Percentiles rank a stretch among this genome's conserved stretches.
phyloP scores from a whole-genome alignment of 2,113 vertebrate genomes.

The Dipodomys stephensi region DNA sequence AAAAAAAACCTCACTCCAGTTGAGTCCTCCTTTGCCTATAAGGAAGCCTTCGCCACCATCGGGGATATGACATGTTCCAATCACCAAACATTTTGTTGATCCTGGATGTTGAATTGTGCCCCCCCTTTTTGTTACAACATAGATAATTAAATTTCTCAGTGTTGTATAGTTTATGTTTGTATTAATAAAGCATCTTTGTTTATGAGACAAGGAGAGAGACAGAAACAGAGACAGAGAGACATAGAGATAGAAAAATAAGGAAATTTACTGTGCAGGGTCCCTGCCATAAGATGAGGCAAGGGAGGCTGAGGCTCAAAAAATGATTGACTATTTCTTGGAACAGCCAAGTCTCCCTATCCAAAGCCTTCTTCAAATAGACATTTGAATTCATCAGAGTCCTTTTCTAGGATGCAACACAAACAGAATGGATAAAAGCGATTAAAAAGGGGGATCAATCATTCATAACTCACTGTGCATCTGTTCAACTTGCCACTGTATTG shows the following conservation, averaged over 20 bases:
- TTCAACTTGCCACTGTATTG: background rate
- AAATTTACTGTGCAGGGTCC: background rate
- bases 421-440: background rate
- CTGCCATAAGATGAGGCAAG: background rate
- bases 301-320: background rate
- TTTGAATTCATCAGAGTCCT: conserved; percentile 8
- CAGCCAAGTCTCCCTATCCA: background rate
- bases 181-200: background rate
- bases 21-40: conserved; percentile 79
- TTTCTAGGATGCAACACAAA: conserved; percentile 44
- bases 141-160: conserved; percentile 57
- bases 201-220: background rate
- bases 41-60: conserved; percentile 69
- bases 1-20: conserved; percentile 74
- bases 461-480: background rate
- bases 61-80: conserved; percentile 72
- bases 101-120: conserved; percentile 82
- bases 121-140: conserved; percentile 68
- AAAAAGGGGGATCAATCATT: background rate
- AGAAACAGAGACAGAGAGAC: too few species aligned
- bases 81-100: conserved; percentile 80
- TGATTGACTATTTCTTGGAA: background rate
- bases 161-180: background rate
- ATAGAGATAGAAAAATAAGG: background rate
- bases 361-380: background rate